Evolutionary conservation across 2,888 invertebrate species (phyloP).

Genomic region (Philhelius pedissequus): DNA sequence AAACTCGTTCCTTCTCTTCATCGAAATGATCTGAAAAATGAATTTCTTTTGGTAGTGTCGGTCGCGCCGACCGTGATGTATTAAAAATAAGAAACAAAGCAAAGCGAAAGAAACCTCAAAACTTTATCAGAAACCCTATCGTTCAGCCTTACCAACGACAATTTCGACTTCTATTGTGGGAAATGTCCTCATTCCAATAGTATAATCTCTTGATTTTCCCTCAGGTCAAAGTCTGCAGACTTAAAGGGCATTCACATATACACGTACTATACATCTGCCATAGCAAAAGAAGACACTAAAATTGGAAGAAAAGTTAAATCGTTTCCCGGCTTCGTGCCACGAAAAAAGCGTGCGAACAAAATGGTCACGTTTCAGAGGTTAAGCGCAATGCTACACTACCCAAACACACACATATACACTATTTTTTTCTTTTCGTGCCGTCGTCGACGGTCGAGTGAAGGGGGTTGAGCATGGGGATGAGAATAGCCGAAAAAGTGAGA

Average conservation of each 20-base stretch:
- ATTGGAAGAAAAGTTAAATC: constrained; percentile 68
- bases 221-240: constrained; percentile 60
- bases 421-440: constrained; percentile 2
- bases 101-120: neutral
- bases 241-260: constrained; percentile 36
- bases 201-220: constrained; percentile 61
- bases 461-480: neutral
- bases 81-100: neutral
- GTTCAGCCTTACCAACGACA: neutral
- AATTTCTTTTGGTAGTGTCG: constrained; percentile 9
- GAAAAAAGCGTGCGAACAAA: constrained; percentile 69
- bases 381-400: constrained; percentile 71
- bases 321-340: constrained; percentile 66
- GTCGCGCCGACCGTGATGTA: too few relatives aligned
- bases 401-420: neutral
- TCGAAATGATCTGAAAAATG: constrained; percentile 31
- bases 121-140: constrained; percentile 43
- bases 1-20: neutral
- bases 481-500: constrained; percentile 48
- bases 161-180: constrained; percentile 10
- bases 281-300: constrained; percentile 59
- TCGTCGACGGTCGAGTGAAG: neutral
- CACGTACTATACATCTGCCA: constrained; percentile 23
- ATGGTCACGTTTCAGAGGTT: constrained; percentile 77
- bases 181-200: constrained; percentile 43